Evolutionary conservation across 2,797 vertebrate species (phyloP), one percentile per base, ranked within the genome.

Genomic region (Anisognathus igniventris): DNA sequence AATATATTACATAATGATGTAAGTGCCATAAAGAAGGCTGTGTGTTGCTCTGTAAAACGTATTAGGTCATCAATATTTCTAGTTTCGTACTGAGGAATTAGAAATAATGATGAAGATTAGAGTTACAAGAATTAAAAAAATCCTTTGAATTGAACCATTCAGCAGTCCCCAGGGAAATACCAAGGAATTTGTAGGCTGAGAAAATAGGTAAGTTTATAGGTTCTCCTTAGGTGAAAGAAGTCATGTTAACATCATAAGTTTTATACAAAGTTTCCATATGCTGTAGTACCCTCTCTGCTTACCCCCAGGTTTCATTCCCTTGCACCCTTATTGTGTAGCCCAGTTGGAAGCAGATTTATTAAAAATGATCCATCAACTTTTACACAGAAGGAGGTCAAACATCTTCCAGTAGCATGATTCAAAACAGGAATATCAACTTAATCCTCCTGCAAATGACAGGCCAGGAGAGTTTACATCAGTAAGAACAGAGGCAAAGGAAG

Each of bases 21-120:
- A 86, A 96, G 96, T 92, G 71, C 97, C 95, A 97, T 98, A 97
- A 98, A 98, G 95, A 67, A 96, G 79, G 96, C 91, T 97, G 92
- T 97, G 97, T 96, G 97, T 94, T 93, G 93, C 37, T 95, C 95
- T 93, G 62, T 98, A 97, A 98, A 98, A 97, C 1, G 91, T 95
- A 98, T 98, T 97, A 98, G 97, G 97, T 98, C 97, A 98, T 97
- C 97, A 96, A 97, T 97, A 97, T 97, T 98, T 97, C 95, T 97
- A 90, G 94, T 95, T 97, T 97, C 86, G 68, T 97, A 96, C 96
- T 95, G 95, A 97, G 94, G 97, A 97, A 98, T 98, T 98, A 98
- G 97, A 97, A 98, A 97, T 98, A 98, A 98, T 97, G 98, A 97
- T 97, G 94, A 97, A 97, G 96, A 98, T 97, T 97, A 97, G 94